phyloP scores from a whole-genome alignment of 2,888 invertebrate species.

The Xestoiulus laeticollis region DNA sequence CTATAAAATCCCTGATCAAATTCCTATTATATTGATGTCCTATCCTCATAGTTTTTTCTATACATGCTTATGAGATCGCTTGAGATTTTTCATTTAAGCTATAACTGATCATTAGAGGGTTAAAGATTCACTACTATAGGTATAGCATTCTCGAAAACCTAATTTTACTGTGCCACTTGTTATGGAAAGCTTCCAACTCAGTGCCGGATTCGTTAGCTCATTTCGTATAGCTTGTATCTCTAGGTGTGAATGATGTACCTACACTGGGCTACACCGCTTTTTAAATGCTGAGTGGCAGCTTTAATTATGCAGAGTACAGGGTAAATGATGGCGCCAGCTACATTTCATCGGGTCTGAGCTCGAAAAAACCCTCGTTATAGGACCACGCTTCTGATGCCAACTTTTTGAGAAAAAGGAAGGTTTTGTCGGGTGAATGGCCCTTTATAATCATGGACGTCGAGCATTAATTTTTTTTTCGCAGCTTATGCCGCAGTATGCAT shows the following conservation, averaged over 20 bases:
- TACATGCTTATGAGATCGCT: too few relatives aligned
- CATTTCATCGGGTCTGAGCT: neutral
- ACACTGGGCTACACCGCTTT: neutral
- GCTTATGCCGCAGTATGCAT: neutral
- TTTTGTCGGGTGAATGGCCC: conserved; percentile 18
- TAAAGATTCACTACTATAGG: too few relatives aligned
- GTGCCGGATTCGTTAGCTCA: neutral
- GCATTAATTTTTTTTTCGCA: conserved; percentile 4
- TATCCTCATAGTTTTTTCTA: too few relatives aligned
- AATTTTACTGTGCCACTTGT: too few relatives aligned
- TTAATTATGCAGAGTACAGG: neutral
- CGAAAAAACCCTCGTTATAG: neutral
- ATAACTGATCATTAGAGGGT: too few relatives aligned
- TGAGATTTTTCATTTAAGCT: too few relatives aligned
- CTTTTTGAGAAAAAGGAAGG: neutral
- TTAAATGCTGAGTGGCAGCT: conserved; percentile 15
- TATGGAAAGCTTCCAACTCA: too few relatives aligned
- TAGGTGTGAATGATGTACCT: neutral
- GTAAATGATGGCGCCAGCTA: neutral
- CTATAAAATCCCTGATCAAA: too few relatives aligned
- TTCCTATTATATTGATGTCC: too few relatives aligned
- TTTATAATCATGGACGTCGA: neutral
- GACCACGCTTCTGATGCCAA: neutral
- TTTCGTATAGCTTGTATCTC: neutral
- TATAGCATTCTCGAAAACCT: too few relatives aligned